Base-by-base conservation (phyloP, 2,113 vertebrate species). In the Colius striatus region DNA sequence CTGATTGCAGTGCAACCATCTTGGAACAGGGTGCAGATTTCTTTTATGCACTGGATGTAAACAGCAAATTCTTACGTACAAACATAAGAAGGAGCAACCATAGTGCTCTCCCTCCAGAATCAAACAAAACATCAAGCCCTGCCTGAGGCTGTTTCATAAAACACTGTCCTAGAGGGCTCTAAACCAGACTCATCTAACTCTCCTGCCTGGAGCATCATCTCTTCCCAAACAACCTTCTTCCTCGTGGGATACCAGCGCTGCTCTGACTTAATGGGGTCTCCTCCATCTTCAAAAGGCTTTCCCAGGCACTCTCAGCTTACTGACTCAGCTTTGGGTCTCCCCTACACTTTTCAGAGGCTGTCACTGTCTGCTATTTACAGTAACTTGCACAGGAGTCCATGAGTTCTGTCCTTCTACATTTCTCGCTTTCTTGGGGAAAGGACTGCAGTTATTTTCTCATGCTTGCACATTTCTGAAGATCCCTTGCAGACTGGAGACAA, bases 21-120 rank as follows among this genome's bases (percentile, higher is more conserved):
- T 76, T n/a, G 13, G 13, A 74, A 74, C 4, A 78, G 32, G 48
- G 16, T 45, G 21, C 0, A 0, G 34, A 12, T 45, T 65, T 85
- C 71, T 70, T 72, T 54, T 57, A 53, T 4, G 22, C 2, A 9
- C 16, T 55, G 20, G 63, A 17, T 3, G 29, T 20, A 81, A 91
- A 16, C 7, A 53, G 50, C 23, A 53, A 53, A 34, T 45, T 68
- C 53, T 87, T 21, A 55, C 11, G 32, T 74, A 79, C 20, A 79
- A 67, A 61, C 8, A 8, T 26, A 58, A 47, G 30, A 85, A 72
- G 5, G 5, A 72, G 22, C 13, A 47, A 71, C 5, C 61, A 60
- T 25, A 41, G 51, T n/a, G 62, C 11, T 45, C 58, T 51, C n/a
- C n/a, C 38, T 47, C 41, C 47, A 72, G 16, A 78, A 87, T 50